These are phyloP conservation scores for Mamestra configurata DNA, from an alignment of 1,140 invertebrate genomes.

Conservation along the genomic window DNA sequence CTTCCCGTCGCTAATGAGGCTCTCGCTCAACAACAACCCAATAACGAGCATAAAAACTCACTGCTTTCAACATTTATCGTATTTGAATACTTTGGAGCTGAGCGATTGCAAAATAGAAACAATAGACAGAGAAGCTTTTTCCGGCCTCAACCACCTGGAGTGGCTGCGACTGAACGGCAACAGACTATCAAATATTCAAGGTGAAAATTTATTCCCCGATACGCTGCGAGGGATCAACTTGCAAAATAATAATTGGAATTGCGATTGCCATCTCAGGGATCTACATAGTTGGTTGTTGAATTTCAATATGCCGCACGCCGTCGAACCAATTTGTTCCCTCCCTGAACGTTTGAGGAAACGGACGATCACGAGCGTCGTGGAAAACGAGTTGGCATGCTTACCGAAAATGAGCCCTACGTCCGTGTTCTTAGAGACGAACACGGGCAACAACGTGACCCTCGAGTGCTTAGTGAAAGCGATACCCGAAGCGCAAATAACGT, in stretches of 20 bases:
- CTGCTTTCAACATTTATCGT: constrained; percentile 93
- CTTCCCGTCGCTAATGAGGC: constrained; percentile 93
- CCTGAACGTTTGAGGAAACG: constrained; percentile 91
- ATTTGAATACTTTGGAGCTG: constrained; percentile 94
- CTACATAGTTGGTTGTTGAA: constrained; percentile 93
- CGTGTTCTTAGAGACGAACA: constrained; percentile 92
- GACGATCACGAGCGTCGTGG: constrained; percentile 91
- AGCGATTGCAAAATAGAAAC: constrained; percentile 93
- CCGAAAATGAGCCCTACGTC: constrained; percentile 92
- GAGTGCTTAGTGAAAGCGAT: constrained; percentile 93
- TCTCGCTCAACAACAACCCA: constrained; percentile 94
- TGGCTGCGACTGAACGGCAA: constrained; percentile 95
- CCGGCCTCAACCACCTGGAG: constrained; percentile 93
- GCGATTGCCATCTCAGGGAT: constrained; percentile 94
- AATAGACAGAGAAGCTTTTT: constrained; percentile 94
- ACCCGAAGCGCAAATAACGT: constrained; percentile 93
- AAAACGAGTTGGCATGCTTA: constrained; percentile 94
- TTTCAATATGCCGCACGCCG: constrained; percentile 91
- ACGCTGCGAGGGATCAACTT: constrained; percentile 93
- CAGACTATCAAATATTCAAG: constrained; percentile 91
- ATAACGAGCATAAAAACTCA: constrained; percentile 91
- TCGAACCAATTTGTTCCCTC: constrained; percentile 92
- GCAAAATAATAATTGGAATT: constrained; percentile 96
- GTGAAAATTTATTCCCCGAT: constrained; percentile 91
- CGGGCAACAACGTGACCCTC: constrained; percentile 94